Base-by-base conservation (phyloP, 2,888 invertebrate species). In the Rhyacophila evoluta region DNA sequence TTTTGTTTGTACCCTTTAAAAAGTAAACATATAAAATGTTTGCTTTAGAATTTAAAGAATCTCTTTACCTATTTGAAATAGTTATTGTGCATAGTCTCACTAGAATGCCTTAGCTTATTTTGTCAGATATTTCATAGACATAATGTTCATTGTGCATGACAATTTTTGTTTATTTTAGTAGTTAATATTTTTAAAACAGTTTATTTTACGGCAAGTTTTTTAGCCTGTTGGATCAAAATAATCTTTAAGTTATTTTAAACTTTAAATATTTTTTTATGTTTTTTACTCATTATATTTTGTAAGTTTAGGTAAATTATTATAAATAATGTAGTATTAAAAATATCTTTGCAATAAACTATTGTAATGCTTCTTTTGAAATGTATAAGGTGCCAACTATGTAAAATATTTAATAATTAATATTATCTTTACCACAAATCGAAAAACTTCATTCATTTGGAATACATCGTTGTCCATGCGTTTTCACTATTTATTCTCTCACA, bases 231-330 rank as follows among this genome's bases (percentile, higher is more conserved):
- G n/a, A n/a, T n/a, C n/a, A n/a, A n/a, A n/a, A n/a, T n/a, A n/a
- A n/a, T n/a, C n/a, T n/a, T n/a, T n/a, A n/a, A n/a, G n/a, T n/a
- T n/a, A n/a, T n/a, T n/a, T n/a, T n/a, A n/a, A n/a, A n/a, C n/a
- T n/a, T n/a, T n/a, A n/a, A n/a, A n/a, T n/a, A n/a, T 55, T 19
- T 41, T 55, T 12, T 15, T 55, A 55, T 55, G 6, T 55, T 55
- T 55, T 55, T 55, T 55, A 55, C 55, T 55, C 55, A 55, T 55
- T 41, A 15, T 55, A 55, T 55, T n/a, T 1, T 55, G 55, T 55
- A 55, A 55, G 55, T 25, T 55, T 55, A 55, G 55, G 55, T 55
- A 55, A 55, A 55, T 55, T 55, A 55, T 55, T 55, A 25, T 55
- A 19, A 33, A 4, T 55, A n/a, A 55, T 55, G 10, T 19, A 2